Percentiles rank a stretch among this genome's conserved stretches.
phyloP scores from a whole-genome alignment of 64 coral and sea anemone species.

The Pachyseris speciosa region DNA sequence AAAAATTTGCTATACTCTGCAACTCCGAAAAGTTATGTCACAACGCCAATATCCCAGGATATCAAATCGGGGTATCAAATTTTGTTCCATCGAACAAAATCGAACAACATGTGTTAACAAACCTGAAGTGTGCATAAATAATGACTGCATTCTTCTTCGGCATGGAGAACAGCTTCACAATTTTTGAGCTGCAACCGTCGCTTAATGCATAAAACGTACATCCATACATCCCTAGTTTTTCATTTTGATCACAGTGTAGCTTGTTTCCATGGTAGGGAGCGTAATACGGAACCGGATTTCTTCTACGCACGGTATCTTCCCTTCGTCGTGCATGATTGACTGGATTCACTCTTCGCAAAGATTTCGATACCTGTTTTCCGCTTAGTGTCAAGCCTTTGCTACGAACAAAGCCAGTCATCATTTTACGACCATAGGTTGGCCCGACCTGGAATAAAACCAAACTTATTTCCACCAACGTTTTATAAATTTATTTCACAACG shows the following conservation, averaged over 20 bases:
- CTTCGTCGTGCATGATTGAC: conserved; percentile 54
- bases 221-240: conserved; percentile 69
- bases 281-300: conserved; percentile 65
- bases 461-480: neutral
- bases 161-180: conserved; percentile 58
- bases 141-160: conserved; percentile 56
- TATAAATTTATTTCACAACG: neutral
- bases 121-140: conserved; percentile 77
- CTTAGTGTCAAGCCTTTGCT: conserved; percentile 40
- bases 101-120: too few species aligned
- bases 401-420: conserved; percentile 62
- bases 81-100: too few species aligned
- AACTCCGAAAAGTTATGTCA: too few species aligned
- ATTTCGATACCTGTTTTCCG: neutral
- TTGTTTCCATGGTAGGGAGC: conserved; percentile 69
- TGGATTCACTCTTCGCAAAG: conserved; percentile 57
- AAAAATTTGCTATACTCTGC: too few species aligned
- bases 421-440: conserved; percentile 57
- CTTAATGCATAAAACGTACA: conserved; percentile 58
- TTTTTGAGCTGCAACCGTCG: conserved; percentile 72
- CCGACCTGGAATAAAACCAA: conserved; percentile 44
- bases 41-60: too few species aligned
- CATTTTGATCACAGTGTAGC: conserved; percentile 78
- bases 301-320: conserved; percentile 40
- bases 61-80: too few species aligned